Evolutionary conservation across 2,888 invertebrate species (phyloP), one percentile per base, ranked within the genome.

Genomic region (Cerastis leucographa): DNA sequence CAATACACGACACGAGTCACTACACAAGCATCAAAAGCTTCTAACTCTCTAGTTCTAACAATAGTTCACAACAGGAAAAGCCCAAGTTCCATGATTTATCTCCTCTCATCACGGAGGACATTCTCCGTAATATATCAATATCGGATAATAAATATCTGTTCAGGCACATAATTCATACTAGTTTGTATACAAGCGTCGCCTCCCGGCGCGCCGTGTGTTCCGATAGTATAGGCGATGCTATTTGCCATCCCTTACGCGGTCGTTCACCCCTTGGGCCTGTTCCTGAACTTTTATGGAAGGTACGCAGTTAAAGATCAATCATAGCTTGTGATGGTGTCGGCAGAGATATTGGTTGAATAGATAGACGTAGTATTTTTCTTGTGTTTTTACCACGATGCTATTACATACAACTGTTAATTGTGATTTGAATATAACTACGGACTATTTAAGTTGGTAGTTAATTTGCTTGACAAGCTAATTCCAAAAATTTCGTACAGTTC

Each of bases 201-300:
- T 19, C 81, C 61, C 74, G 67, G 49, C 25, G 40, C 35, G 22
- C 65, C 29, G 74, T 80, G 74, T 80, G 81, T 66, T 56, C 62
- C 44, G n/a, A n/a, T 9, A 25, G 61, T 40, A 17, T 54, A 14
- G 54, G 66, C 68, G 64, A 49, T 59, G 68, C 49, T 56, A 66
- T 80, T 74, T 74, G 54, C 81, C 62, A 69, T 65, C 85, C 79
- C 49, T 84, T 65, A 61, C 22, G 19, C 64, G 85, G 85, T 19
- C 81, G 25, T 73, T 81, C 46, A 80, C 68, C 81, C 64, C 12
- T 40, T n/a, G n/a, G 35, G 71, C 80, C 62, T 84, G n/a, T 9
- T 61, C 29, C 35, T 42, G 62, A 62, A 67, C 44, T 71, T 65
- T 62, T 35, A 62, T 62, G 17, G 40, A 65, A 49, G 42, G 35